Evolutionary conservation across 64 coral and sea anemone species (phyloP).

Genomic region (Montipora foliosa): DNA sequence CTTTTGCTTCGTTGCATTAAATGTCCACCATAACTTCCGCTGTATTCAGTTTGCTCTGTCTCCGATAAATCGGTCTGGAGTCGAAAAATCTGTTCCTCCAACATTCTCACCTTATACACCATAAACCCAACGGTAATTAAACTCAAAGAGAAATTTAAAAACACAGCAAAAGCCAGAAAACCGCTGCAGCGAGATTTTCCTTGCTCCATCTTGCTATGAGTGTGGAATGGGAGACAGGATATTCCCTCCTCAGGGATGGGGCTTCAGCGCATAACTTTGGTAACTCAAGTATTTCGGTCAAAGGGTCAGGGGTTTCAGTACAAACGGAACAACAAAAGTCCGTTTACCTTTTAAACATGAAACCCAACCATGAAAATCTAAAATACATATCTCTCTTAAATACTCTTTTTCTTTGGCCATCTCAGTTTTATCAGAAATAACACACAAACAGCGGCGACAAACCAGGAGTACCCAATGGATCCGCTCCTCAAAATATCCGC

Average conservation of each 20-base stretch:
- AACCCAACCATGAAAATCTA: no score
- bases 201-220: slow-evolving; percentile 2
- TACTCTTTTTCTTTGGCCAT: no score
- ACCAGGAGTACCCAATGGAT: no score
- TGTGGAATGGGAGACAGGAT: background rate
- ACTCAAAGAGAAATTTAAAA: slow-evolving; percentile 25
- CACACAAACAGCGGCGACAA: no score
- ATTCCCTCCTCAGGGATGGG: background rate
- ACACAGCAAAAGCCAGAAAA: slow-evolving; percentile 29
- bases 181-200: slow-evolving; percentile 17
- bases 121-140: slow-evolving; percentile 16
- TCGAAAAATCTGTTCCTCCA: no score
- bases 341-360: no score
- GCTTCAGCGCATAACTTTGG: background rate
- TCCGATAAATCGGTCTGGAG: background rate
- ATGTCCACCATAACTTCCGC: background rate
- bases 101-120: slow-evolving; percentile 21
- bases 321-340: no score
- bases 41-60: background rate
- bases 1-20: slow-evolving; percentile 12
- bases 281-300: background rate
- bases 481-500: no score
- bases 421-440: no score
- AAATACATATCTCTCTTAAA: no score
- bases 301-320: background rate